Evolutionary conservation across 2,113 vertebrate genomes (phyloP), one percentile per base, ranked within the genome.

Genomic region (Datnioides undecimradiatus): DNA sequence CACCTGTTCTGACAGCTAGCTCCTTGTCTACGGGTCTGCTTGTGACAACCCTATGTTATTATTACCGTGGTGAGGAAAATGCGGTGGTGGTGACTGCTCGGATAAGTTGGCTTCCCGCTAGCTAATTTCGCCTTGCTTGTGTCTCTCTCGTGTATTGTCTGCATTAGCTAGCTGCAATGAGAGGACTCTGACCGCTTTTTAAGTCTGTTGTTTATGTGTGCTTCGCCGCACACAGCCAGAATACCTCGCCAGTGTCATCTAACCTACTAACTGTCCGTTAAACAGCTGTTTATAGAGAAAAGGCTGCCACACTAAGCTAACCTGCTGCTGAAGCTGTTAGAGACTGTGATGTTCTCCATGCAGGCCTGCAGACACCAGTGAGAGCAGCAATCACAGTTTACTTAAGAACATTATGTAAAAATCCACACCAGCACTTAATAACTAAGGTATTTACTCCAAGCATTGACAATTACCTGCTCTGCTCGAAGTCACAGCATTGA

Each of bases 341-440:
- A 55, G 33, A 52, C 40, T 33, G 40, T 55, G 40, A 52, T 67
- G 49, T 25, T 51, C 66, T 60, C 4, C 40, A 29, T 19, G 13
- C 80, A 76, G 87, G 88, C 88, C 90, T 79, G 67, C 46, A 69
- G 36, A 75, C 45, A 49, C 23, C 38, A 70, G 12, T 0, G 6
- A 65, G 43, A 40, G 7, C 12, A 66, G 57, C n/a, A 76, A 5
- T 0, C 25, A 33, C 10, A n/a, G 2, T 27, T 21, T 19, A 34
- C n/a, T 70, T 48, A 68, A 72, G 41, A 4, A 29, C 55, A 48
- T 75, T 23, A 25, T 21, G 9, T 40, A 9, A 16, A 3, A 64
- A 67, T 31, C 7, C 0, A 36, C 0, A 2, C 17, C 1, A 7
- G 43, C 2, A 43, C 1, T 10, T 3, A 45, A 27, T 8, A 27